phyloP scores from a whole-genome alignment of 2,888 invertebrate species.

The Neelides folsomi region DNA sequence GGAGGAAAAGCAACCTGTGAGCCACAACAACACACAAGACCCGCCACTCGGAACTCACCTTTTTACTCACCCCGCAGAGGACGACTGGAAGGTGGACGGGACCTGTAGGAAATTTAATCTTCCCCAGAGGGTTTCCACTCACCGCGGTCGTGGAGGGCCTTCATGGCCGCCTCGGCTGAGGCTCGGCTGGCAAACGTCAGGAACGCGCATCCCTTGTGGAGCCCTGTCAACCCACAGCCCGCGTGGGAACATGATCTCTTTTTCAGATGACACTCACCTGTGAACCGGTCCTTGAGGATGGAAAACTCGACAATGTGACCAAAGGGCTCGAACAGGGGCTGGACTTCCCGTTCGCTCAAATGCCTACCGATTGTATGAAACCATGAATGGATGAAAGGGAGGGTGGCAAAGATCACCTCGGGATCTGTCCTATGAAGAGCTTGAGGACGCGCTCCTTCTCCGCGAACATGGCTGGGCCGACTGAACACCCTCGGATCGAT shows the following conservation, averaged over 20 bases:
- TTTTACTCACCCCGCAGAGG: background rate
- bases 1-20: constrained; percentile 4
- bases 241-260: constrained; percentile 1
- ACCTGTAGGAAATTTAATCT: background rate
- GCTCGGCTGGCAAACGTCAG: constrained; percentile 95
- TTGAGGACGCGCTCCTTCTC: constrained; percentile 43
- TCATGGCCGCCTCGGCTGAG: constrained; percentile 83
- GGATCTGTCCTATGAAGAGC: constrained; percentile 85
- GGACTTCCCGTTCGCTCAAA: constrained; percentile 14
- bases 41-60: background rate
- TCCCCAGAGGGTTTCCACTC: constrained; percentile 44
- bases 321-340: constrained; percentile 28
- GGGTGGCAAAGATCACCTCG: constrained; percentile 40
- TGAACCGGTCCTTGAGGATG: constrained; percentile 85
- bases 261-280: constrained; percentile 48
- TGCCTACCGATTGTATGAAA: background rate
- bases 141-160: constrained; percentile 95
- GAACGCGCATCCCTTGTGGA: constrained; percentile 67
- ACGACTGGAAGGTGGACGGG: background rate
- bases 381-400: no score
- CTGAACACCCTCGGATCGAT: no score
- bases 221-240: constrained; percentile 5
- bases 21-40: background rate
- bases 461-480: no score
- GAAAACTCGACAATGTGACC: constrained; percentile 54